Base-by-base conservation (phyloP, 2,888 invertebrate genomes). In the Eupithecia centaureata region DNA sequence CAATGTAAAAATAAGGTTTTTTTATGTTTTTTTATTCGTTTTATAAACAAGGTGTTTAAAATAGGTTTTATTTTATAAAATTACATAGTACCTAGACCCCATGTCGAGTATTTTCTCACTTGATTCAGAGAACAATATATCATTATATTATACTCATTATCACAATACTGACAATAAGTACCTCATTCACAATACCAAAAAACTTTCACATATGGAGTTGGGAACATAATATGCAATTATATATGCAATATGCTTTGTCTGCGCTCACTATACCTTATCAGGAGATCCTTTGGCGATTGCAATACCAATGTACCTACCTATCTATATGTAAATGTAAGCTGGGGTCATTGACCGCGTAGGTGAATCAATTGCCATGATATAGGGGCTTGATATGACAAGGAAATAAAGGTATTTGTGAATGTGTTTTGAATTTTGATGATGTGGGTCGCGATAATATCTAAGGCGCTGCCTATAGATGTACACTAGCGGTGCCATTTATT, bases 191-290 rank as follows among this genome's bases (percentile, higher is more conserved):
- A 52, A 63, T 59, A 30, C 72, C 68, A 47, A 70, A 75, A 65
- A 75, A 68, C 70, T 65, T 63, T 65, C 54, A 77, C 79, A 76
- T 76, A 84, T 74, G 84, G 85, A 68, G 61, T 75, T 75, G 84
- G 84, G 73, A 85, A 86, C 10, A 47, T 47, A 47, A 47, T 12
- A 35, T 47, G 52, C 27, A 27, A 54, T 28, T 56, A 56, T 27
- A 28, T 82, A 78, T 79, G 78, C 82, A 79, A 86, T 57, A 57
- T 33, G 30, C 32, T 30, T 88, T 89, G 88, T 86, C 75, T 73
- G 70, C 85, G 89, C 88, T 89, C 84, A 83, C 81, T 35, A 22
- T 63, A 68, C 89, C 89, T 77, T 89, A 84, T 86, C 84, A 75
- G 86, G 83, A 70, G 73, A 32, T 58, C 65, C 70, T 71, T 73